Conservation (phyloP, 2,797 vertebrate species). For the Clarias pachynema region DNA sequence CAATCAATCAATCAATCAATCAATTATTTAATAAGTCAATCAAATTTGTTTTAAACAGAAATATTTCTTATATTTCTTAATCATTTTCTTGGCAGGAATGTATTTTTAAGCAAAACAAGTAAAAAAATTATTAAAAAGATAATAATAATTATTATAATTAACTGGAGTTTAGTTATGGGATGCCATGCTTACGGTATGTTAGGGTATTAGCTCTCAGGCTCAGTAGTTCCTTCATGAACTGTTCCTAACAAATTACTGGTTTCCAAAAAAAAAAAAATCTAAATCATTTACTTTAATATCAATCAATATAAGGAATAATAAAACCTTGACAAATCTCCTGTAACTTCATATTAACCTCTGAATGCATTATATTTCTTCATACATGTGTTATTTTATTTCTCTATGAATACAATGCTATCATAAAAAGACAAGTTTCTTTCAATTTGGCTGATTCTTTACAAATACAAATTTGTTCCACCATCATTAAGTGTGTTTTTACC, state of each 20-base stretch:
- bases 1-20: no score
- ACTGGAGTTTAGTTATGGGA: not conserved
- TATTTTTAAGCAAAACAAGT: not conserved
- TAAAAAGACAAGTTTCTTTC: not conserved
- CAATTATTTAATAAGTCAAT: no score
- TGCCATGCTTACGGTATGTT: not conserved
- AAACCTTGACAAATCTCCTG: not conserved
- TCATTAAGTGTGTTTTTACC: not conserved
- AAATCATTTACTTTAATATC: not conserved
- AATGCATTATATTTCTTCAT: not conserved
- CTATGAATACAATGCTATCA: not conserved
- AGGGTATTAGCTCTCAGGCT: not conserved
- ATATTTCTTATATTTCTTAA: not conserved
- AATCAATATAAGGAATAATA: not conserved
- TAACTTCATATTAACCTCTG: not conserved
- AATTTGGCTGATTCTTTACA: not conserved
- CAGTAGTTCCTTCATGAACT: not conserved
- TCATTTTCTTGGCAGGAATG: not conserved
- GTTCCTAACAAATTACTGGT: not conserved
- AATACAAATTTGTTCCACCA: not conserved
- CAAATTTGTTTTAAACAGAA: not conserved
- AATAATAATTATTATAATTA: not conserved
- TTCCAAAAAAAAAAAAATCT: not conserved
- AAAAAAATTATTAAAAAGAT: not conserved
- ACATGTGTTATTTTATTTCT: not conserved